phyloP scores from a whole-genome alignment of 2,797 vertebrate genomes.

The Leptodactylus fallax region DNA sequence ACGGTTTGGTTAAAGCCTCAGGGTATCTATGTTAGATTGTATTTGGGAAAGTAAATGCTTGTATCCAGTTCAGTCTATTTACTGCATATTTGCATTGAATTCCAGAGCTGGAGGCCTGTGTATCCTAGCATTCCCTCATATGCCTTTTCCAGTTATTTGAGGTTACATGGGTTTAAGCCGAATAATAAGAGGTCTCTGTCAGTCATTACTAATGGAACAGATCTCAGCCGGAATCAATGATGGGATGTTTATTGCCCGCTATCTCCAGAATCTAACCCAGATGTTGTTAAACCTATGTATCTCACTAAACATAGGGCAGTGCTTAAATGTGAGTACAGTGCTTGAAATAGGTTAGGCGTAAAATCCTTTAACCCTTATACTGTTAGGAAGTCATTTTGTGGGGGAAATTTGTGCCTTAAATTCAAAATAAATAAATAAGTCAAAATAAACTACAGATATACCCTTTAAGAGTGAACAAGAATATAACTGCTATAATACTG shows the following conservation, averaged over 20 bases:
- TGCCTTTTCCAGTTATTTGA: constrained; percentile 17
- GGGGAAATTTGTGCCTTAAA: background rate
- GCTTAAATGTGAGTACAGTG: background rate
- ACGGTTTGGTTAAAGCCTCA: background rate
- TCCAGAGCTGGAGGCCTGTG: background rate
- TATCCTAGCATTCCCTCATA: background rate
- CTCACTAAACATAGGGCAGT: too few species aligned
- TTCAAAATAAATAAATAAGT: too few species aligned
- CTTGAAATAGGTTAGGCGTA: background rate
- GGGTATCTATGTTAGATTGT: background rate
- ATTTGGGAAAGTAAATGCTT: background rate
- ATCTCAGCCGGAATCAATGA: constrained; percentile 14
- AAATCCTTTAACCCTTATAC: background rate
- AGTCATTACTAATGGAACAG: constrained; percentile 33
- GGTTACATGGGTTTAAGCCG: constrained; percentile 8
- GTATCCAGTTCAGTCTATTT: background rate
- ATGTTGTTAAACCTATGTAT: constrained; percentile 11
- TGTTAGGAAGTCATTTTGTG: background rate
- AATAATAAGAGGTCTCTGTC: constrained; percentile 26
- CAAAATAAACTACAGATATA: too few species aligned
- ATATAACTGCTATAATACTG: too few species aligned
- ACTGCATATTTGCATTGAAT: background rate
- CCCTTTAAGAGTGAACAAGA: too few species aligned
- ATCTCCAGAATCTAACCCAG: constrained; percentile 6
- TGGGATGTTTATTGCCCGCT: constrained; percentile 24